Conservation (phyloP, 2,797 vertebrate genomes). For the Pelochelys cantorii region DNA sequence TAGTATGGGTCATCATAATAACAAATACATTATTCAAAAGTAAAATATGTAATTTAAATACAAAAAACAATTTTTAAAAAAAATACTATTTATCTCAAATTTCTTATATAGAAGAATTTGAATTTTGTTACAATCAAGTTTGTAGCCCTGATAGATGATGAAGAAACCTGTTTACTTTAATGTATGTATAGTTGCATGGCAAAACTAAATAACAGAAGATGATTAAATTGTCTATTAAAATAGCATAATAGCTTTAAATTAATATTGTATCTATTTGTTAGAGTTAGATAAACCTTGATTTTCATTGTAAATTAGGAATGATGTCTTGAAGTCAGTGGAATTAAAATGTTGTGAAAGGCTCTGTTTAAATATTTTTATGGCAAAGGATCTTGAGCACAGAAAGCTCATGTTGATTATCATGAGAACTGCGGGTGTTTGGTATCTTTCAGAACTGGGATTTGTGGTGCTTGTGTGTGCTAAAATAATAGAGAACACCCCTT, state of each 20-base stretch:
- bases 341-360: neutral
- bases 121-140: neutral
- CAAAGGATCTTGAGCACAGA: neutral
- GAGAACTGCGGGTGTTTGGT: rapidly evolving
- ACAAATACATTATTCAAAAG: neutral
- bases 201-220: neutral
- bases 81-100: neutral
- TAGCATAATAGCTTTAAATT: too few species aligned
- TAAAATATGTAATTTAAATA: neutral
- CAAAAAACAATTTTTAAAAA: neutral
- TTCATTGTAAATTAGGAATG: neutral
- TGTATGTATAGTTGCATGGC: neutral
- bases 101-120: neutral
- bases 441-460: neutral
- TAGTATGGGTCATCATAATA: neutral
- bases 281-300: too few species aligned
- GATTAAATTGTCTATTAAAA: neutral
- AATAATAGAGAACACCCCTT: neutral
- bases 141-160: neutral
- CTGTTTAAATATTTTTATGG: neutral
- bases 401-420: neutral
- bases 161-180: neutral
- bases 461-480: neutral
- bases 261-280: too few species aligned
- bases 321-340: neutral